A percentile compares a stretch with the other conserved stretches of the same genome.
These are phyloP conservation scores for Eristalis intricaria DNA, from an alignment of 2,888 invertebrate genomes.

Conservation along the genomic window DNA sequence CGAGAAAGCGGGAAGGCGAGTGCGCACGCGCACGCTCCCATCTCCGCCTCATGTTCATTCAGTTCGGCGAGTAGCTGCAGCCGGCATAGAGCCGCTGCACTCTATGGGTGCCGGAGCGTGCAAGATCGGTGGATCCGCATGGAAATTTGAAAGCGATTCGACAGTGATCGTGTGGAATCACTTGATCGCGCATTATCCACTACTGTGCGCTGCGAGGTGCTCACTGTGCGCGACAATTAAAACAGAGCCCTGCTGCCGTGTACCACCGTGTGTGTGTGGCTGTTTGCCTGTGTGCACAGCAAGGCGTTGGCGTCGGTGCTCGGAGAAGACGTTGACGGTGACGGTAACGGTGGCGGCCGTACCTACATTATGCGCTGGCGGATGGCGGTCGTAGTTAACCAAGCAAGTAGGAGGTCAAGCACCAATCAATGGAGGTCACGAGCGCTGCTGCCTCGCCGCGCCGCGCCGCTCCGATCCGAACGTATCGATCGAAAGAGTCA, in stretches of 20 bases:
- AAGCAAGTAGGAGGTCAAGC: slow-evolving; percentile 70
- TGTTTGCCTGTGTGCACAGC: slow-evolving; percentile 1
- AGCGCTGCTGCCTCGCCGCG: slow-evolving; percentile 25
- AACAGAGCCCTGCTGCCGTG: slow-evolving; percentile 22
- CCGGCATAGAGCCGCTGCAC: slow-evolving; percentile 9
- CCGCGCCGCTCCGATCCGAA: background rate
- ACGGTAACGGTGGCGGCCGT: slow-evolving; percentile 9
- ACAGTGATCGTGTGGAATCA: slow-evolving; percentile 63
- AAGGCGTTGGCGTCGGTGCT: slow-evolving; percentile 44
- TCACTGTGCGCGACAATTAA: slow-evolving; percentile 58
- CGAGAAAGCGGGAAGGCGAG: background rate
- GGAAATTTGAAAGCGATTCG: slow-evolving; percentile 57
- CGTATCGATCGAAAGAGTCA: slow-evolving; percentile 49
- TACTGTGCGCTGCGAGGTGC: slow-evolving; percentile 54
- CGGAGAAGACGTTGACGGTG: slow-evolving; percentile 40
- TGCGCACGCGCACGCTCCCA: slow-evolving; percentile 22
- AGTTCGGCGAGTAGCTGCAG: slow-evolving; percentile 17
- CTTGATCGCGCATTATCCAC: slow-evolving; percentile 60
- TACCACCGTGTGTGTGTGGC: background rate
- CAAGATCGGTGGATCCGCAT: slow-evolving; percentile 48
- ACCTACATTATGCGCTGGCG: slow-evolving; percentile 51
- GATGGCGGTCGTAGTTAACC: slow-evolving; percentile 48
- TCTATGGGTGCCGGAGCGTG: slow-evolving; percentile 43
- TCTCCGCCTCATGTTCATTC: slow-evolving; percentile 40
- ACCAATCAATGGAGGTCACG: slow-evolving; percentile 72